Evolutionary conservation across 2,797 vertebrate genomes (phyloP).

Genomic region (Bryconaethiops microstoma): DNA sequence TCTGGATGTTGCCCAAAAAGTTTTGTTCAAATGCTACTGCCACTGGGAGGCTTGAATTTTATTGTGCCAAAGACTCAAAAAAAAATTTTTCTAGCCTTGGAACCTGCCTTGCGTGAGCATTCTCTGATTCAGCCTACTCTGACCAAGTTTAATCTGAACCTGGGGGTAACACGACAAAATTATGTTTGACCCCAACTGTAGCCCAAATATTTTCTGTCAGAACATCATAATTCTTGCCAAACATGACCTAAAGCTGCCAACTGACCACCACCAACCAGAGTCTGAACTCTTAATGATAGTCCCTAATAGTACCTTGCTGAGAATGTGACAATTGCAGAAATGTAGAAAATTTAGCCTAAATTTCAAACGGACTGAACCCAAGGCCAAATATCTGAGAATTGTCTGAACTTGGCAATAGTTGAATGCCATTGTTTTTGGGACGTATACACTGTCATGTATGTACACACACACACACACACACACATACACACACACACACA

Average conservation of each 20-base stretch:
- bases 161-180: neutral
- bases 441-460: no score
- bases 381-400: neutral
- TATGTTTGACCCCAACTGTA: neutral
- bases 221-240: neutral
- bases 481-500: no score
- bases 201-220: no score
- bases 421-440: no score
- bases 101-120: slow-evolving; percentile 56
- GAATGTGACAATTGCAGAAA: neutral
- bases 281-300: neutral
- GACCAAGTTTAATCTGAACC: neutral
- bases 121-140: neutral
- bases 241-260: neutral
- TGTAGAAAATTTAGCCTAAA: neutral
- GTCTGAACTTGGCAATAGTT: no score
- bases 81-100: slow-evolving; percentile 65
- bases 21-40: neutral
- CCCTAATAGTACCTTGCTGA: neutral
- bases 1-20: no score
- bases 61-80: slow-evolving; percentile 68
- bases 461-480: no score
- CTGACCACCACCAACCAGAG: neutral
- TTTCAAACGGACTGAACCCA: neutral
- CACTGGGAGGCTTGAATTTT: slow-evolving; percentile 58